Evolutionary conservation across 2,888 invertebrate genomes (phyloP), one percentile per base, ranked within the genome.

Genomic region (Xiphydria camelus): DNA sequence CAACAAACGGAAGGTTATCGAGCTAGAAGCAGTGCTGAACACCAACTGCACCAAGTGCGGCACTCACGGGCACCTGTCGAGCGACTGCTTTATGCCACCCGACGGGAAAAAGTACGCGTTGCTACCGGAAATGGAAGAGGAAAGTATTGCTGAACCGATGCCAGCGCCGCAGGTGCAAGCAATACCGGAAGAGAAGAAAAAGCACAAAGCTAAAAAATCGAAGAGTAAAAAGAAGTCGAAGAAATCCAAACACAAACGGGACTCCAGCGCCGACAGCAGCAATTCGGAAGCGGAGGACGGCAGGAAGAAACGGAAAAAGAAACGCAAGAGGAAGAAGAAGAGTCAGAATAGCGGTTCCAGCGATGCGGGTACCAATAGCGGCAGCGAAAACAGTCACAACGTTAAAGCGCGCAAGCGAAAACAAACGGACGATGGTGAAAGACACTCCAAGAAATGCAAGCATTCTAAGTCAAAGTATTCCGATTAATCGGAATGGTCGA

Each of bases 1-100:
- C 1, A 47, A 56, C 1, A 60, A 70, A 5, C 66, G 61, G 17
- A 73, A 69, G 55, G 57, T 55, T 7, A 77, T 77, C 54, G 65
- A 75, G 12, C 55, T 77, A n/a, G 70, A 73, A 32, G 77, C 77
- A 1, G 65, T 77, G 4, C 61, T 73, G 6, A 75, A 77, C 31
- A 76, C 76, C 1, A 75, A 69, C 1, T 77, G 77, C 21, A 56
- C 66, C 3, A 76, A 74, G 49, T 77, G 77, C 51, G 75, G 76
- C 15, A 75, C 73, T 2, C 61, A 54, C 18, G 77, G 77, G 10
- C 77, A 77, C 49, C 54, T 77, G 5, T 61, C 75, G 1, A 73
- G 62, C 38, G 76, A 77, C 42, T 77, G 77, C 53, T 77, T 77
- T 46, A 64, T 72, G 65, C 58, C 68, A 22, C 70, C 69, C 2